These are phyloP conservation scores for Oreochromis aureus DNA, from an alignment of 2,113 vertebrate species.

Conservation along the genomic window DNA sequence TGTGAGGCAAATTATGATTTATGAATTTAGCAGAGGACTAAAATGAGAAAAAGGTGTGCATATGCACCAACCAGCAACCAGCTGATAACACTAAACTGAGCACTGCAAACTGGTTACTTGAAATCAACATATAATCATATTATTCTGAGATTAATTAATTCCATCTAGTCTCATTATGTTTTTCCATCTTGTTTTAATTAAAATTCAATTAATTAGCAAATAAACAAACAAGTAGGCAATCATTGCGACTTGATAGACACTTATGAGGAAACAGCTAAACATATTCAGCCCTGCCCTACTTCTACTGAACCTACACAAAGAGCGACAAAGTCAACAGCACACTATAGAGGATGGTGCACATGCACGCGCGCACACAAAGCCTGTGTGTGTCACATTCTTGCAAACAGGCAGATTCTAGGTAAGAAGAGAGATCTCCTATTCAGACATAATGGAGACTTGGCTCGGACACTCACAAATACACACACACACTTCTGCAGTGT, in stretches of 20 bases:
- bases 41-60: neutral
- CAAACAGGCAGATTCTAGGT: conserved; percentile 17
- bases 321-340: neutral
- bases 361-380: neutral
- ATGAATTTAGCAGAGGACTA: neutral
- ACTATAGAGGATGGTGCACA: neutral
- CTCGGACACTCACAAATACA: neutral
- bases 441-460: conserved; percentile 42
- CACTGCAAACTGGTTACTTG: neutral
- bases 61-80: neutral
- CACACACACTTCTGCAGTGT: conserved; percentile 19
- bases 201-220: neutral
- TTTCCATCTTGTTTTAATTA: neutral
- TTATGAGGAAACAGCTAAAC: neutral
- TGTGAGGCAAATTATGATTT: neutral
- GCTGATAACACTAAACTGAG: neutral
- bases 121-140: neutral
- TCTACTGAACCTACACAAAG: neutral
- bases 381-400: neutral
- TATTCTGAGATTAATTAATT: neutral
- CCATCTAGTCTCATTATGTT: neutral
- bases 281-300: neutral
- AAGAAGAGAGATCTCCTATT: conserved; percentile 29
- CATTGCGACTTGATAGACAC: neutral
- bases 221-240: neutral